phyloP scores from a whole-genome alignment of 2,797 vertebrate species.

The Pseudopleuronectes americanus region DNA sequence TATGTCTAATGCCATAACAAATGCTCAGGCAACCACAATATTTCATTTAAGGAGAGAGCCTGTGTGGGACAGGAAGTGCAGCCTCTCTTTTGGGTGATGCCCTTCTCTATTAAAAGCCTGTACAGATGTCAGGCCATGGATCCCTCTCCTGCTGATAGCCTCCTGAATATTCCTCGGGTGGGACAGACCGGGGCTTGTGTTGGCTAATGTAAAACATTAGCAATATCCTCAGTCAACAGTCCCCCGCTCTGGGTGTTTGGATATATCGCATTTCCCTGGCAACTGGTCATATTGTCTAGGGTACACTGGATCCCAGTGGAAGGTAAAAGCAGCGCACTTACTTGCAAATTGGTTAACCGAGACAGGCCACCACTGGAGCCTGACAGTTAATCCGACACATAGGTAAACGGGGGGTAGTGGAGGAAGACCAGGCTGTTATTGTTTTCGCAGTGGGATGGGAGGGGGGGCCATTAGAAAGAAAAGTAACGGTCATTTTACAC shows the following conservation, averaged over 20 bases:
- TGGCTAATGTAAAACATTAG: conserved; percentile 69
- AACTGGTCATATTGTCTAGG: conserved; percentile 69
- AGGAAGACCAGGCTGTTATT: conserved; percentile 55
- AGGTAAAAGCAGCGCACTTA: conserved; percentile 61
- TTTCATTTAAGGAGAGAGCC: conserved; percentile 33
- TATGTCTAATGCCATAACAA: conserved; percentile 47
- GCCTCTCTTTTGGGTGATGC: conserved; percentile 49
- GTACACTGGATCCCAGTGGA: conserved; percentile 52
- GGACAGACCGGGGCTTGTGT: conserved; percentile 54
- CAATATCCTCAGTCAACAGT: conserved; percentile 75
- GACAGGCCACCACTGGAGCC: conserved; percentile 52
- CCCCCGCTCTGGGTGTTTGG: conserved; percentile 66
- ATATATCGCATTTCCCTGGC: conserved; percentile 76
- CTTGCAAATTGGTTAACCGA: conserved; percentile 59
- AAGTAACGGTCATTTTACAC: conserved; percentile 7
- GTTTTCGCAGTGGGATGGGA: conserved; percentile 48
- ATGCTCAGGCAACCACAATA: conserved; percentile 39
- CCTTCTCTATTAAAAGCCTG: conserved; percentile 58
- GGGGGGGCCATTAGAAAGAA: conserved; percentile 26
- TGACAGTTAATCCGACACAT: conserved; percentile 58
- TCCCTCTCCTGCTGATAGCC: conserved; percentile 46
- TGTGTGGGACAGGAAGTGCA: conserved; percentile 51
- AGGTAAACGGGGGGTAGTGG: conserved; percentile 61
- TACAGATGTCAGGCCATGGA: conserved; percentile 57
- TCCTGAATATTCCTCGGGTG: conserved; percentile 15